These are phyloP conservation scores for Chelon auratus DNA, from an alignment of 2,797 vertebrate species.

Conservation along the genomic window DNA sequence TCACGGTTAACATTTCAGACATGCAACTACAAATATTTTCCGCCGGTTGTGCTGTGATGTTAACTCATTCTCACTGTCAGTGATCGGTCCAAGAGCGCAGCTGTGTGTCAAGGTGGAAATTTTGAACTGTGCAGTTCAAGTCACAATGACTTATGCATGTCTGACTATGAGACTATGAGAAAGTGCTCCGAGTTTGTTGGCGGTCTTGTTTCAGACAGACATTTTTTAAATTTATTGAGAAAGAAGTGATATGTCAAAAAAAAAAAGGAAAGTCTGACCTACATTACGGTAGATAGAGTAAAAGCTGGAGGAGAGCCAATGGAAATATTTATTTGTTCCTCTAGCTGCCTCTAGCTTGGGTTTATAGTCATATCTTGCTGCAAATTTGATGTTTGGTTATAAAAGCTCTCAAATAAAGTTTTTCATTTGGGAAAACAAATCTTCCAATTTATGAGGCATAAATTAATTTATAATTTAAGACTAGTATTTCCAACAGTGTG, in stretches of 20 bases:
- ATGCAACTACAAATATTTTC: constrained; percentile 69
- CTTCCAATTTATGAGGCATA: constrained; percentile 12
- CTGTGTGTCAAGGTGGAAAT: constrained; percentile 71
- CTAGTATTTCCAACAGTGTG: constrained; percentile 11
- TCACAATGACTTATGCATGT: constrained; percentile 69
- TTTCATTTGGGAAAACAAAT: constrained; percentile 44
- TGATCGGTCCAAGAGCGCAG: constrained; percentile 59
- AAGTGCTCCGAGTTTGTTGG: constrained; percentile 64
- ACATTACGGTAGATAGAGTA: constrained; percentile 70
- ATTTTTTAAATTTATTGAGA: constrained; percentile 55
- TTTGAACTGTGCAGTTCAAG: constrained; percentile 67
- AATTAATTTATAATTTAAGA: constrained; percentile 20
- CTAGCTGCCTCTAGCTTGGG: constrained; percentile 38
- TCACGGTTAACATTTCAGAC: constrained; percentile 59
- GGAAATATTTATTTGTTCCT: constrained; percentile 73
- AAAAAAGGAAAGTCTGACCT: constrained; percentile 73
- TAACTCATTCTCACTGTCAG: constrained; percentile 56
- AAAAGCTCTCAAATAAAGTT: constrained; percentile 20
- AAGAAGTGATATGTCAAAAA: constrained; percentile 66
- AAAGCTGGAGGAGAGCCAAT: constrained; percentile 59
- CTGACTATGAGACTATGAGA: constrained; percentile 56
- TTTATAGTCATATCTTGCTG: constrained; percentile 58
- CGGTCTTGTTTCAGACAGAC: constrained; percentile 64
- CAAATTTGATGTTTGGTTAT: constrained; percentile 53
- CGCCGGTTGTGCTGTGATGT: constrained; percentile 45